These are phyloP conservation scores for Psilopogon haemacephalus DNA, from an alignment of 2,113 vertebrate species.

Conservation along the genomic window DNA sequence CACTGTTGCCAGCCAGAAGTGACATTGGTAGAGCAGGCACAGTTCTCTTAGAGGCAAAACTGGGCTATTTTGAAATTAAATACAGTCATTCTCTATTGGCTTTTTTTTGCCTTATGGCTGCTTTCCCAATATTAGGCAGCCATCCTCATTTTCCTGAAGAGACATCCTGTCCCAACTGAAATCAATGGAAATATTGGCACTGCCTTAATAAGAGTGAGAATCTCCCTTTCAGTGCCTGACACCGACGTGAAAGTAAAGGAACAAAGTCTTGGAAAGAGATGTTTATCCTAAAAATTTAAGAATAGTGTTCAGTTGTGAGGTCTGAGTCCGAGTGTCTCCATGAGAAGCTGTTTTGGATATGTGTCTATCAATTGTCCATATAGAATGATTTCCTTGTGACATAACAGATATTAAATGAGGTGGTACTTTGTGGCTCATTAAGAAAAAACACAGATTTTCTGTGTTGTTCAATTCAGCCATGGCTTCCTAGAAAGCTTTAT, in stretches of 20 bases:
- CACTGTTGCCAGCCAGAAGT: neutral
- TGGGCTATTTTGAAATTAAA: neutral
- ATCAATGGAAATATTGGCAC: neutral
- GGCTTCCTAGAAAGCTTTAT: neutral
- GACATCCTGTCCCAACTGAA: neutral
- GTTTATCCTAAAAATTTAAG: neutral
- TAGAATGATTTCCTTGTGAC: neutral
- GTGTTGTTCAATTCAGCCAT: neutral
- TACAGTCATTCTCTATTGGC: neutral
- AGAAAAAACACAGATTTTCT: neutral
- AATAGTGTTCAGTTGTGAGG: neutral
- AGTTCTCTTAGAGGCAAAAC: neutral
- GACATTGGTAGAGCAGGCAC: neutral
- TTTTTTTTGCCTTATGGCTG: neutral
- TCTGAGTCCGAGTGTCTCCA: neutral
- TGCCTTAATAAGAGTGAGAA: neutral
- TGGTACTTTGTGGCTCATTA: neutral
- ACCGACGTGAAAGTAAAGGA: neutral
- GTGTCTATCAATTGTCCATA: neutral
- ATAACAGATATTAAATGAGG: neutral
- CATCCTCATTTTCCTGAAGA: neutral
- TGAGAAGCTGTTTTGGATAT: neutral
- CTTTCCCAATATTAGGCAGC: neutral
- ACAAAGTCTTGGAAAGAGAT: neutral
- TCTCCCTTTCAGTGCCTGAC: neutral